Evolutionary conservation across 30 jellyfish, hydroid and myxozoan genomes (phyloP).

Genomic region (Cassiopea andromeda): DNA sequence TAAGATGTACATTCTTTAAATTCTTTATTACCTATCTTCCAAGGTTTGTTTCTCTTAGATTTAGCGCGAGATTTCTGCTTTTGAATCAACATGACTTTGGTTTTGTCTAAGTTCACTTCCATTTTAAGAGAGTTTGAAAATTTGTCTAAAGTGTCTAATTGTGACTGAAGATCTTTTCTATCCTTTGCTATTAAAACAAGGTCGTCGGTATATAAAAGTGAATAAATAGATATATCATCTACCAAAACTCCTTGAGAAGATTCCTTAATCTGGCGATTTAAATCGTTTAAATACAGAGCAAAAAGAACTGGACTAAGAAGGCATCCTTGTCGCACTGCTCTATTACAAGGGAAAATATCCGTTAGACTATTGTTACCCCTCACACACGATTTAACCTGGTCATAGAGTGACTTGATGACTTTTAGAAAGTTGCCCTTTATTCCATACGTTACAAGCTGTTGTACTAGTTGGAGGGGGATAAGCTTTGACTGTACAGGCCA

Average conservation of each 20-base stretch:
- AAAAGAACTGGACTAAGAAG: slow-evolving; percentile 54
- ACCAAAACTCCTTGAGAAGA: slow-evolving; percentile 33
- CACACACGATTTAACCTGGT: slow-evolving; percentile 38
- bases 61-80: slow-evolving; percentile 22
- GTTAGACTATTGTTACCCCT: slow-evolving; percentile 51
- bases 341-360: slow-evolving; percentile 27
- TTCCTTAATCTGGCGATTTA: slow-evolving; percentile 23
- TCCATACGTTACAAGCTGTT: slow-evolving; percentile 37
- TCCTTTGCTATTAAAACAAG: slow-evolving; percentile 25
- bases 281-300: slow-evolving; percentile 57
- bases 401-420: slow-evolving; percentile 45
- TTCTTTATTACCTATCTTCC: slow-evolving; percentile 16
- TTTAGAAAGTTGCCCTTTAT: slow-evolving; percentile 47
- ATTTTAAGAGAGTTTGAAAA: slow-evolving; percentile 19
- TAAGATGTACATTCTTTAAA: slow-evolving; percentile 13
- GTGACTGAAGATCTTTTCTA: slow-evolving; percentile 49
- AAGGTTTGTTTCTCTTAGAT: slow-evolving; percentile 10
- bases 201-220: slow-evolving; percentile 33
- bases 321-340: slow-evolving; percentile 64
- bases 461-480: slow-evolving; percentile 89
- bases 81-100: slow-evolving; percentile 22
- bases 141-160: slow-evolving; percentile 13
- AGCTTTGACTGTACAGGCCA: slow-evolving; percentile 94
- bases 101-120: slow-evolving; percentile 31
- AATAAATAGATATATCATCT: background rate